A percentile compares a stretch with the other conserved stretches of the same genome.
phyloP scores from a whole-genome alignment of 1,140 invertebrate species.

The Drosophila subobscura region DNA sequence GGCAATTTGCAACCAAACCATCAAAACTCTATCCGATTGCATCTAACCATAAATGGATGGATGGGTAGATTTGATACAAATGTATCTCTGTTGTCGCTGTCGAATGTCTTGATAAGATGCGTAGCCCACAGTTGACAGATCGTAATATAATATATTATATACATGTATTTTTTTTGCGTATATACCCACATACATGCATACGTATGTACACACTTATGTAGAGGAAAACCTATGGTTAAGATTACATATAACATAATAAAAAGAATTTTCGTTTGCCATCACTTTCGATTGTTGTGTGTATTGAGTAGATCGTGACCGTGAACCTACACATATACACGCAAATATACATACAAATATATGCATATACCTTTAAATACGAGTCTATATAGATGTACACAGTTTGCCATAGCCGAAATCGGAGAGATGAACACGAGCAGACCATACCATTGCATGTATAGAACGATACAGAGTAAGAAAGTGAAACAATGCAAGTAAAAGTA shows the following conservation, averaged over 20 bases:
- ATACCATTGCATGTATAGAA: conserved; percentile 53
- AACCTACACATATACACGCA: conserved; percentile 44
- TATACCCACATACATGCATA: conserved; percentile 16
- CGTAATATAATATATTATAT: no score
- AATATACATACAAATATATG: conserved; percentile 21
- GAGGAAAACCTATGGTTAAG: conserved; percentile 21
- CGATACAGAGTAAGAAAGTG: conserved; percentile 49
- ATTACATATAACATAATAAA: conserved; percentile 16
- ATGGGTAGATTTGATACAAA: no score
- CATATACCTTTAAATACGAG: conserved; percentile 21
- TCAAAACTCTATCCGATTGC: not conserved
- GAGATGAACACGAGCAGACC: conserved; percentile 23
- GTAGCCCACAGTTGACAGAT: no score
- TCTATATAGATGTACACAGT: conserved; percentile 29
- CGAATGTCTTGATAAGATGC: not conserved
- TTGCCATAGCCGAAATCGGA: conserved; percentile 46
- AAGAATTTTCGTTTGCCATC: conserved; percentile 30
- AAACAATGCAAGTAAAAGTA: conserved; percentile 67
- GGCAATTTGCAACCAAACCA: not conserved
- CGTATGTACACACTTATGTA: conserved; percentile 6
- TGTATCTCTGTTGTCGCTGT: conserved; percentile 4
- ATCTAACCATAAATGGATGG: no score
- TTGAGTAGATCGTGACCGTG: conserved; percentile 27
- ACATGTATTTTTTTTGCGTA: conserved; percentile 24
- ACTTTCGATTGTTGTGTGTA: conserved; percentile 62